Percentiles rank a stretch among this genome's conserved stretches.
phyloP scores from a whole-genome alignment of 2,888 invertebrate genomes.

The Melanchra persicariae region DNA sequence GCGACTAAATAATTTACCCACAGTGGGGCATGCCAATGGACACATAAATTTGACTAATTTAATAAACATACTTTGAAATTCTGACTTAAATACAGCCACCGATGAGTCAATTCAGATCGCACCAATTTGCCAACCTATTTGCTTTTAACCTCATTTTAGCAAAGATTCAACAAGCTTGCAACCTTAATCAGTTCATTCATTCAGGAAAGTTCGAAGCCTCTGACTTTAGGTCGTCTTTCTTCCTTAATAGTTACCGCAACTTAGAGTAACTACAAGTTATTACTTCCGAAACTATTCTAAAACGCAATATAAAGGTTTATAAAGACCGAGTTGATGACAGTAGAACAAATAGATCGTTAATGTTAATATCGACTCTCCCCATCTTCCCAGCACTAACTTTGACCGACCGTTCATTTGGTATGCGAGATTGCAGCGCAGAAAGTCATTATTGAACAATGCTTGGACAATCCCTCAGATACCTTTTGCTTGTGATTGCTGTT shows the following conservation, averaged over 20 bases:
- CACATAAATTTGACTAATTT: no score
- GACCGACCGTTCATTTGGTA: slow-evolving; percentile 56
- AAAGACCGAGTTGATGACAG: not conserved
- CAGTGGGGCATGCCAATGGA: no score
- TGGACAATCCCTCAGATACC: slow-evolving; percentile 60
- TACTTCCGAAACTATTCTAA: slow-evolving; percentile 18
- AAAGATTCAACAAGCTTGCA: slow-evolving; percentile 1
- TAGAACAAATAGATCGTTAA: slow-evolving; percentile 2
- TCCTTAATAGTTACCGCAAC: slow-evolving; percentile 3
- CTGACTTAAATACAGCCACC: no score
- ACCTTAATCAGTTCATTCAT: slow-evolving; percentile 11
- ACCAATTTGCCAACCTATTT: slow-evolving; percentile 2
- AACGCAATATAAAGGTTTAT: slow-evolving; percentile 26
- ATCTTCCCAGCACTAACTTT: slow-evolving; percentile 43
- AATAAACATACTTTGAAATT: no score
- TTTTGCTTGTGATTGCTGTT: slow-evolving; percentile 54
- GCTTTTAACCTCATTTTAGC: slow-evolving; percentile 1
- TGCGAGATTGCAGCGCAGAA: slow-evolving; percentile 62
- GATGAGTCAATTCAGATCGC: no score
- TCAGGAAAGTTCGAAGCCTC: slow-evolving; percentile 19
- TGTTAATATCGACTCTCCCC: slow-evolving; percentile 28
- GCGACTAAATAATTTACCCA: no score
- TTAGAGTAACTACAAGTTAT: slow-evolving; percentile 25
- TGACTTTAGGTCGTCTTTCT: not conserved
- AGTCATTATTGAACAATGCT: slow-evolving; percentile 61